These are phyloP conservation scores for Ailuropoda melanoleuca DNA, from an alignment of 2,113 vertebrate species.

Conservation along the genomic window DNA sequence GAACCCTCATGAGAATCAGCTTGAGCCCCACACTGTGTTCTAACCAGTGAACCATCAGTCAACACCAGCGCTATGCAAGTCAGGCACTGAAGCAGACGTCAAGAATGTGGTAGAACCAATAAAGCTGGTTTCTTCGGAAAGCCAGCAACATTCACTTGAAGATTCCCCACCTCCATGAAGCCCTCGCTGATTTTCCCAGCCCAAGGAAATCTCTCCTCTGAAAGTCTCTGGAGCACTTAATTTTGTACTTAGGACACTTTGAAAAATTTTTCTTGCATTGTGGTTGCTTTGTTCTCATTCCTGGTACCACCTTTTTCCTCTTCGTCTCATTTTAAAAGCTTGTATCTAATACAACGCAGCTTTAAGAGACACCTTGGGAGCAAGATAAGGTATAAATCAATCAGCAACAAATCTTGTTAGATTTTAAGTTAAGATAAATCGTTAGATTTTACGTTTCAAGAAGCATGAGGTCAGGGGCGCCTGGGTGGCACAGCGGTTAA, in stretches of 20 bases:
- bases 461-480: no score
- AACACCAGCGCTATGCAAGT: not conserved
- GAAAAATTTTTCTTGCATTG: not conserved
- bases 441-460: conserved; percentile 15
- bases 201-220: not conserved
- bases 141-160: not conserved
- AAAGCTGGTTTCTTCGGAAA: conserved; percentile 54
- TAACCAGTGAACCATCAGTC: not conserved
- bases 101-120: conserved; percentile 70
- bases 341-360: not conserved
- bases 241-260: not conserved
- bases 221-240: not conserved
- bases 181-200: not conserved
- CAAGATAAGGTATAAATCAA: not conserved
- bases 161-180: not conserved
- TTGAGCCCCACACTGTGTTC: not conserved
- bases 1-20: not conserved
- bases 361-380: conserved; percentile 14
- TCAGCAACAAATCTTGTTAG: conserved; percentile 18
- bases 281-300: not conserved
- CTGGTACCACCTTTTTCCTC: not conserved
- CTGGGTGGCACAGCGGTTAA: no score
- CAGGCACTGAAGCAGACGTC: not conserved
- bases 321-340: conserved; percentile 1
- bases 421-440: not conserved